A percentile compares a stretch with the other conserved stretches of the same genome.
These are phyloP conservation scores for Acinonyx jubatus DNA, from an alignment of 2,113 vertebrate genomes.

Conservation along the genomic window DNA sequence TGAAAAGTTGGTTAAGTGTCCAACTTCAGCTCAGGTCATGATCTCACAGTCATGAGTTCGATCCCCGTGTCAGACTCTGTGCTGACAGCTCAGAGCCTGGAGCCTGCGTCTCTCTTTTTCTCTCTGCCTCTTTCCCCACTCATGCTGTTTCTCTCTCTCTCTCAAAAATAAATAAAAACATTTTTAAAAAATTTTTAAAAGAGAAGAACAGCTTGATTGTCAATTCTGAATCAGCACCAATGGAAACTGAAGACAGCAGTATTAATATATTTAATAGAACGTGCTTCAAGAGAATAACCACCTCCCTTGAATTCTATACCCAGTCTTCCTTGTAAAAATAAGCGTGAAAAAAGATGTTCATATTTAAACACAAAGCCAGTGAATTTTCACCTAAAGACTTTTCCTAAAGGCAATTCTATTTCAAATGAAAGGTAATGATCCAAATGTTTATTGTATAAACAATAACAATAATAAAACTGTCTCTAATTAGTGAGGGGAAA, in stretches of 20 bases:
- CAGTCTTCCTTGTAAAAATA: background rate
- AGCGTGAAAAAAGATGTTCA: background rate
- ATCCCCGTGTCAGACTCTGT: no score
- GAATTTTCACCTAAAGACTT: background rate
- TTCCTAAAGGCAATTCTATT: background rate
- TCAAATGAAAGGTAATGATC: background rate
- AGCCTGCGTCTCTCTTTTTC: no score
- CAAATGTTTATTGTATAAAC: background rate
- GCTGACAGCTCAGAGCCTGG: no score
- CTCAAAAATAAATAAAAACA: no score
- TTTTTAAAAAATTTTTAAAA: no score
- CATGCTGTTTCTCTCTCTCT: no score
- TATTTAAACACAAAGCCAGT: background rate
- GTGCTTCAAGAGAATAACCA: background rate
- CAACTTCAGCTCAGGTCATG: no score
- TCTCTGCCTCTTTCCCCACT: no score
- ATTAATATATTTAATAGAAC: background rate
- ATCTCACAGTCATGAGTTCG: no score
- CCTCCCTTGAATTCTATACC: background rate
- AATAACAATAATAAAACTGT: background rate
- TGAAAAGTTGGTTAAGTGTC: background rate
- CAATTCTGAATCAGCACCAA: background rate
- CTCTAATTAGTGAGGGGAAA: background rate
- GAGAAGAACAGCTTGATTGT: background rate
- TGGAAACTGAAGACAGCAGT: background rate